phyloP scores from a whole-genome alignment of 53 echinoderm and acorn worm species.

The Mesocentrotus franciscanus region DNA sequence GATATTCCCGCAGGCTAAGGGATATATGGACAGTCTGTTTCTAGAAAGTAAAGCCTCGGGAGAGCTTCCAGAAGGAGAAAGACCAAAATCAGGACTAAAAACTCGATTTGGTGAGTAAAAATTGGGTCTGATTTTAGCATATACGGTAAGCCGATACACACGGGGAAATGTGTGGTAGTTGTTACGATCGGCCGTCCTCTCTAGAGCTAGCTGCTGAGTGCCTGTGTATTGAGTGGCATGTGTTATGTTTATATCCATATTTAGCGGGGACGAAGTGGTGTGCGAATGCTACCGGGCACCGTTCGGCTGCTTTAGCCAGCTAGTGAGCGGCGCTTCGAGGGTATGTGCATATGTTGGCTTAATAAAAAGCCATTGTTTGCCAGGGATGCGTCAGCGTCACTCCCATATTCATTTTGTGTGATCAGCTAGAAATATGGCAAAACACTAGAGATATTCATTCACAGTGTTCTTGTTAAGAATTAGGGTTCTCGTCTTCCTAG shows the following conservation, averaged over 20 bases:
- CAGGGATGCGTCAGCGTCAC: not conserved
- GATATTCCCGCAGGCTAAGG: not conserved
- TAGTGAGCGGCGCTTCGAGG: not conserved
- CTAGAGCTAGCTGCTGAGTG: not conserved
- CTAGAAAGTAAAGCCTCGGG: not conserved
- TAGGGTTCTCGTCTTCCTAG: not conserved
- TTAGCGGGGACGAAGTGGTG: conserved; percentile 53
- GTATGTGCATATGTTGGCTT: conserved; percentile 30
- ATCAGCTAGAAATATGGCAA: not conserved
- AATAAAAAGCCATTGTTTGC: conserved; percentile 9
- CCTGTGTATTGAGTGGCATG: conserved; percentile 33
- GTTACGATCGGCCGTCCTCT: not conserved
- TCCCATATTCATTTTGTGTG: not conserved
- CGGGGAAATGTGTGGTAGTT: conserved; percentile 11
- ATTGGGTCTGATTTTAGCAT: conserved; percentile 47
- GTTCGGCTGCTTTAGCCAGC: conserved; percentile 8
- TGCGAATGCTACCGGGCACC: conserved; percentile 44
- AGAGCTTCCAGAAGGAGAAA: conserved; percentile 7
- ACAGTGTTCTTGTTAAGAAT: no score
- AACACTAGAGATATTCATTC: not conserved
- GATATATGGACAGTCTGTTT: not conserved
- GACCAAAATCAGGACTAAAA: not conserved
- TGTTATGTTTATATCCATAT: conserved; percentile 58
- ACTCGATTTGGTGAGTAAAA: conserved; percentile 34
- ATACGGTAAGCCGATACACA: conserved; percentile 50